Percentiles rank a stretch among this genome's conserved stretches.
phyloP scores from a whole-genome alignment of 2,797 vertebrate species.

The Crocidura indochinensis region DNA sequence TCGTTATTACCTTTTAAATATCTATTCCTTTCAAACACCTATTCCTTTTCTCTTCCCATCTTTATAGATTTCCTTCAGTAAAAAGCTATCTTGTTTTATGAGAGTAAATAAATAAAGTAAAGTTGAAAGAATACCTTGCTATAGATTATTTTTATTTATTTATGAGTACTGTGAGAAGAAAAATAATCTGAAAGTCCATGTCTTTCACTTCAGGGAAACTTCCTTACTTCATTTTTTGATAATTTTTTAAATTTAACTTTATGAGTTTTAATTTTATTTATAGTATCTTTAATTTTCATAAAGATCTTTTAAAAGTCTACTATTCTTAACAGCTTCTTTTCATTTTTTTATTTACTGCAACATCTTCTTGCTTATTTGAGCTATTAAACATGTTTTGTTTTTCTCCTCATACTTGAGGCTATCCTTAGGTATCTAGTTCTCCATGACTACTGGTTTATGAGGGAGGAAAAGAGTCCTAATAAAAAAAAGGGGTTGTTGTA shows the following conservation, averaged over 20 bases:
- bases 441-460: constrained; percentile 2
- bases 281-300: constrained; percentile 59
- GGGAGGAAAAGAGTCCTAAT: not conserved
- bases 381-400: constrained; percentile 27
- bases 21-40: too few species aligned
- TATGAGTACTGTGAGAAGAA: constrained; percentile 1
- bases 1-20: too few species aligned
- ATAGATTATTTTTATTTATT: not conserved
- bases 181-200: constrained; percentile 10
- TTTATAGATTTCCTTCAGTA: too few species aligned
- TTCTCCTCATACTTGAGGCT: not conserved
- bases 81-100: too few species aligned
- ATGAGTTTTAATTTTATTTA: not conserved
- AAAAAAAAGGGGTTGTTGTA: not conserved
- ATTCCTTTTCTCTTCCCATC: too few species aligned
- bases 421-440: not conserved
- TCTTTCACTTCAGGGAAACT: constrained; percentile 9
- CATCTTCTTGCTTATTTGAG: not conserved
- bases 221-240: constrained; percentile 54
- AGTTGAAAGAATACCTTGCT: not conserved
- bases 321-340: not conserved
- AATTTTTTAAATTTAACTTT: constrained; percentile 33
- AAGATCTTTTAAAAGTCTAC: not conserved
- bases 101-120: not conserved
- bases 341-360: constrained; percentile 6